phyloP scores from a whole-genome alignment of 2,888 invertebrate species.

The Drosophila prolongata region DNA sequence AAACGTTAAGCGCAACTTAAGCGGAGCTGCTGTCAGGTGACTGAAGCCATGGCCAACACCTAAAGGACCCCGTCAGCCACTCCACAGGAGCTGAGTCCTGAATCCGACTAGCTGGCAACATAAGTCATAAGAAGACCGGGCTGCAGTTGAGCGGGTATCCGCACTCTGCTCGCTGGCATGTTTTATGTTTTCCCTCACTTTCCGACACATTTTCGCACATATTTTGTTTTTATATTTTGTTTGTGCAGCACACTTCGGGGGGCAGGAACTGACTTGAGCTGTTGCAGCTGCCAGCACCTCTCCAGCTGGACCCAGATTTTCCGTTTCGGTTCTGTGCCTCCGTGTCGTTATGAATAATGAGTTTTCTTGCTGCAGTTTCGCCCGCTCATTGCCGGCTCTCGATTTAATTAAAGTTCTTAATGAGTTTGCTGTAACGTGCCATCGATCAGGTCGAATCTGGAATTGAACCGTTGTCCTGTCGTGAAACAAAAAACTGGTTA shows the following conservation, averaged over 20 bases:
- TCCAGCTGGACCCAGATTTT: constrained; percentile 33
- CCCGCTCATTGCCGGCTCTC: constrained; percentile 36
- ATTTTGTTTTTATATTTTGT: constrained; percentile 42
- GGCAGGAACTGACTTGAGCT: constrained; percentile 26
- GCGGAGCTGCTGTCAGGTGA: constrained; percentile 61
- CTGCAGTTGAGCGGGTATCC: constrained; percentile 40
- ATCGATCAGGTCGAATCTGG: constrained; percentile 63
- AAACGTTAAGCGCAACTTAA: constrained; percentile 71
- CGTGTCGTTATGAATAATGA: constrained; percentile 72
- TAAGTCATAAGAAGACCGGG: constrained; percentile 67
- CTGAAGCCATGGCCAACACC: constrained; percentile 34
- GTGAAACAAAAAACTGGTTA: constrained; percentile 21
- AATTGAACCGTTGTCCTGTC: constrained; percentile 62
- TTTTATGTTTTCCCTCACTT: constrained; percentile 67
- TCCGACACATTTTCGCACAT: constrained; percentile 69
- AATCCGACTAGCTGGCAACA: constrained; percentile 66
- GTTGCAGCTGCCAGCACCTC: constrained; percentile 26
- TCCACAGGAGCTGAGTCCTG: constrained; percentile 29
- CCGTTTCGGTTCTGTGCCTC: constrained; percentile 29
- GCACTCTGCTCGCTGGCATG: constrained; percentile 27
- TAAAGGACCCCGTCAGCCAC: constrained; percentile 39
- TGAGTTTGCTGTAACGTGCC: constrained; percentile 73
- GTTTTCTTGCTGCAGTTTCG: constrained; percentile 32
- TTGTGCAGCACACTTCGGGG: constrained; percentile 16
- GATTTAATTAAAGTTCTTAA: constrained; percentile 79